These are phyloP conservation scores for Oophaga sylvatica DNA, from an alignment of 2,797 vertebrate genomes.

Conservation along the genomic window DNA sequence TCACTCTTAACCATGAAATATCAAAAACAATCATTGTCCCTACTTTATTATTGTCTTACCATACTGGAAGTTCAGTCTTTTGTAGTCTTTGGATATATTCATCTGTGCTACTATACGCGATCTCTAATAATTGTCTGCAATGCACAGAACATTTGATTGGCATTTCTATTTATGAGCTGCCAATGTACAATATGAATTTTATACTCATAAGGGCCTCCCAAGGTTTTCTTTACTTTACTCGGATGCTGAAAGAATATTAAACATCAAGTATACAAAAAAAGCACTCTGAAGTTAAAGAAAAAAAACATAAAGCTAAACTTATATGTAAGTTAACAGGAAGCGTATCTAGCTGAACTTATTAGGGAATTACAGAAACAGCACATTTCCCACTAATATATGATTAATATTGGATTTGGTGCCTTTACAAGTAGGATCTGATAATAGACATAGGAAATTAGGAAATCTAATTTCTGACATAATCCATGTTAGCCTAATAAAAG, in stretches of 20 bases:
- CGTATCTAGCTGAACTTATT: not conserved
- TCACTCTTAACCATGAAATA: not conserved
- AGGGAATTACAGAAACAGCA: not conserved
- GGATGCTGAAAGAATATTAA: slow-evolving; percentile 11
- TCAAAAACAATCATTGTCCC: not conserved
- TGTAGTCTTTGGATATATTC: not conserved
- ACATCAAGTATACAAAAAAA: not conserved
- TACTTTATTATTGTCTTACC: not conserved
- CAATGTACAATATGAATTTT: slow-evolving; percentile 17
- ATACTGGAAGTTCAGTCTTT: too few species aligned
- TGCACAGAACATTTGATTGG: slow-evolving; percentile 11
- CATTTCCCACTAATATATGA: not conserved
- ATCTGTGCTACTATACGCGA: not conserved
- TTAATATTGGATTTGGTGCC: not conserved
- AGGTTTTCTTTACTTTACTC: slow-evolving; percentile 9
- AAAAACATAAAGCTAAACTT: not conserved
- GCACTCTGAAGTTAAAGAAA: not conserved
- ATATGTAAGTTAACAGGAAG: not conserved
- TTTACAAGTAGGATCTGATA: too few species aligned
- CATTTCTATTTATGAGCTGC: slow-evolving; percentile 9
- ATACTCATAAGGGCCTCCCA: not conserved
- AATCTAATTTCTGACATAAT: too few species aligned
- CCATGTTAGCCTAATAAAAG: too few species aligned
- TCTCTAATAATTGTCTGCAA: slow-evolving; percentile 8
- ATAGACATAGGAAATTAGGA: too few species aligned